Percentiles rank a stretch among this genome's conserved stretches.
These are phyloP conservation scores for Brachypterus glaber DNA, from an alignment of 2,888 invertebrate genomes.

Conservation along the genomic window DNA sequence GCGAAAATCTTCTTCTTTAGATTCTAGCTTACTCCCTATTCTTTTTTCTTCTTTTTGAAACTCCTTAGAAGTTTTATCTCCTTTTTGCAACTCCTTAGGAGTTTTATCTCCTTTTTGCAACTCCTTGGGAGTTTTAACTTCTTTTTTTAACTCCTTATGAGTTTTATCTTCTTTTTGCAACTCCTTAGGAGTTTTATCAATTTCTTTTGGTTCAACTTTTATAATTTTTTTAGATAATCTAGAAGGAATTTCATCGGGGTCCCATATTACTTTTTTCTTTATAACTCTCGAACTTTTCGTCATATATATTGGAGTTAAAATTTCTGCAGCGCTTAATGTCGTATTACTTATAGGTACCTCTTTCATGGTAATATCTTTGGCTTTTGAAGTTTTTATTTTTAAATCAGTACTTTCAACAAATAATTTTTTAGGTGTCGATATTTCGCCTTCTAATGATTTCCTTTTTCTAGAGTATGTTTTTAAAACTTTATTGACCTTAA, in stretches of 20 bases:
- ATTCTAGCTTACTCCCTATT: not conserved
- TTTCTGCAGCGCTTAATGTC: too few relatives aligned
- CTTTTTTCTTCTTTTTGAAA: not conserved
- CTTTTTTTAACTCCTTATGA: conserved; percentile 17
- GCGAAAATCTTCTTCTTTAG: too few relatives aligned
- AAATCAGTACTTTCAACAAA: conserved; percentile 1
- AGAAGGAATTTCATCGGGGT: conserved; percentile 51
- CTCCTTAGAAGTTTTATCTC: not conserved
- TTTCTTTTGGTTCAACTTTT: not conserved
- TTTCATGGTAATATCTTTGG: conserved; percentile 3
- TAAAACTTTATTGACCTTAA: conserved; percentile 31
- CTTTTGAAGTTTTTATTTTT: conserved; percentile 2
- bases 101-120: conserved; percentile 4
- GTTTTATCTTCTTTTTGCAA: too few relatives aligned
- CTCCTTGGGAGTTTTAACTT: conserved; percentile 6
- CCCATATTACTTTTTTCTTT: conserved; percentile 66
- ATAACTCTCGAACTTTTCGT: conserved; percentile 49
- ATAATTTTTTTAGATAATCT: conserved; percentile 23
- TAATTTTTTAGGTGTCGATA: conserved; percentile 4
- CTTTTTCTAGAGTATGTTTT: conserved; percentile 39
- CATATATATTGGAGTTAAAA: conserved; percentile 31
- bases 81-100: too few relatives aligned
- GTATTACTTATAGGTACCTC: too few relatives aligned
- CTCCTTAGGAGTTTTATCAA: conserved; percentile 8
- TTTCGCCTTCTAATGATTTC: conserved; percentile 27